Evolutionary conservation across 2,797 vertebrate species (phyloP).

Genomic region (Sandelia bainsii): DNA sequence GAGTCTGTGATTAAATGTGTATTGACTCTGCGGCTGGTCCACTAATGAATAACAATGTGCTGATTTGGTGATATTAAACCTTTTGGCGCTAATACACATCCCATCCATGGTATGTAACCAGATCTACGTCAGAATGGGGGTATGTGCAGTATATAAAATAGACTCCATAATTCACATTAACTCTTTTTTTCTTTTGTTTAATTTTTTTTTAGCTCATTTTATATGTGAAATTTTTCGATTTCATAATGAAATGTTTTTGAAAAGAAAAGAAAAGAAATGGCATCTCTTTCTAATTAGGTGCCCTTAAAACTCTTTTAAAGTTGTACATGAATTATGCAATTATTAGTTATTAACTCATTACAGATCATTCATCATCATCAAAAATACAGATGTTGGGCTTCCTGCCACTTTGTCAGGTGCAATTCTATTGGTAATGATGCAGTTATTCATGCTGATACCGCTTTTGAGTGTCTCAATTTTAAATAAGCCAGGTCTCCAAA

Average conservation of each 20-base stretch:
- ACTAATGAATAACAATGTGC: constrained; percentile 88
- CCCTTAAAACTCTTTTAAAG: too few relatives aligned
- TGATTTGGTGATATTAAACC: constrained; percentile 86
- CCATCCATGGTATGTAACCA: constrained; percentile 35
- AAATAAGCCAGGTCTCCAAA: not conserved
- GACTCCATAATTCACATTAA: not conserved
- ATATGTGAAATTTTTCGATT: too few relatives aligned
- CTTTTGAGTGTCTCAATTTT: not conserved
- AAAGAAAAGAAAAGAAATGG: too few relatives aligned
- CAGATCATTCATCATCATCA: not conserved
- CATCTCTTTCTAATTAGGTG: too few relatives aligned
- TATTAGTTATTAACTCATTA: not conserved
- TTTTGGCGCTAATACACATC: constrained; percentile 82
- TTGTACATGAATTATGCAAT: not conserved
- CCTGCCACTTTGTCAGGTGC: fast-evolving
- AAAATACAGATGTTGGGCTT: not conserved
- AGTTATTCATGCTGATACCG: not conserved
- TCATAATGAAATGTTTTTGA: too few relatives aligned
- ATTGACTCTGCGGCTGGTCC: constrained; percentile 87
- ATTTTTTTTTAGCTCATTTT: not conserved
- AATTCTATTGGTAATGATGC: not conserved
- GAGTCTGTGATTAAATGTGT: constrained; percentile 87
- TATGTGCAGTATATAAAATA: not conserved
- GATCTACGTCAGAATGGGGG: not conserved
- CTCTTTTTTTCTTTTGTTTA: not conserved